phyloP scores from a whole-genome alignment of 2,888 invertebrate species.

The Opisthograptis luteolata region DNA sequence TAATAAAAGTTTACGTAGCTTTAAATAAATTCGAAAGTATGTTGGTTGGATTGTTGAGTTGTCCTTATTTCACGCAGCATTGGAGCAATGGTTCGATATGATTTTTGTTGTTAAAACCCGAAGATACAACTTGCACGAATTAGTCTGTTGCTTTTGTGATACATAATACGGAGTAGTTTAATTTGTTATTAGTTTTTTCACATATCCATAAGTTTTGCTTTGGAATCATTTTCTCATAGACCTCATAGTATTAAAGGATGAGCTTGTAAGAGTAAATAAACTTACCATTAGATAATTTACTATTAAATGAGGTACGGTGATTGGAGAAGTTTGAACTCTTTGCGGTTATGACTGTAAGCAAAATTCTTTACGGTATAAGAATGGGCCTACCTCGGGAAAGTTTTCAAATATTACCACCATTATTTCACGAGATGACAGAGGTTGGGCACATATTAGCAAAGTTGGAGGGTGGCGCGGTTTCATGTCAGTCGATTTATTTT shows the following conservation, averaged over 20 bases:
- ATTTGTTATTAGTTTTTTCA: too few species aligned
- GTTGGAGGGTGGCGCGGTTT: slow-evolving; percentile 64
- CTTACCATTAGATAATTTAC: slow-evolving; percentile 34
- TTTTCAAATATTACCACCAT: slow-evolving; percentile 84
- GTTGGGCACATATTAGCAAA: slow-evolving; percentile 83
- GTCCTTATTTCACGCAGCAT: too few species aligned
- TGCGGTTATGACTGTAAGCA: slow-evolving; percentile 65
- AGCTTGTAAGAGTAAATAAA: too few species aligned
- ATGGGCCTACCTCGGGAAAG: slow-evolving; percentile 70
- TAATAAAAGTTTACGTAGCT: background rate
- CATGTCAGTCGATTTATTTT: slow-evolving; percentile 69
- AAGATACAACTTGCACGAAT: too few species aligned
- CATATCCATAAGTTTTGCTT: too few species aligned
- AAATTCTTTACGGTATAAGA: slow-evolving; percentile 75
- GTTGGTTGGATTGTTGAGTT: too few species aligned
- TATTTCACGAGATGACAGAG: slow-evolving; percentile 82
- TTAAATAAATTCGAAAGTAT: background rate
- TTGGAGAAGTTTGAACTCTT: slow-evolving; percentile 60
- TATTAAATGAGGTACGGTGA: slow-evolving; percentile 48
- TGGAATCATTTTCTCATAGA: too few species aligned
- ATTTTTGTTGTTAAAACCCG: too few species aligned
- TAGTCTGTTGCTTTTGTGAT: too few species aligned
- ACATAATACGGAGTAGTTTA: too few species aligned
- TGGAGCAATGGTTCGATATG: too few species aligned
- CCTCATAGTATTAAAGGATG: too few species aligned